Evolutionary conservation across 23 tunicate genomes (phyloP), one percentile per base, ranked within the genome.

Genomic region (Styela clava): DNA sequence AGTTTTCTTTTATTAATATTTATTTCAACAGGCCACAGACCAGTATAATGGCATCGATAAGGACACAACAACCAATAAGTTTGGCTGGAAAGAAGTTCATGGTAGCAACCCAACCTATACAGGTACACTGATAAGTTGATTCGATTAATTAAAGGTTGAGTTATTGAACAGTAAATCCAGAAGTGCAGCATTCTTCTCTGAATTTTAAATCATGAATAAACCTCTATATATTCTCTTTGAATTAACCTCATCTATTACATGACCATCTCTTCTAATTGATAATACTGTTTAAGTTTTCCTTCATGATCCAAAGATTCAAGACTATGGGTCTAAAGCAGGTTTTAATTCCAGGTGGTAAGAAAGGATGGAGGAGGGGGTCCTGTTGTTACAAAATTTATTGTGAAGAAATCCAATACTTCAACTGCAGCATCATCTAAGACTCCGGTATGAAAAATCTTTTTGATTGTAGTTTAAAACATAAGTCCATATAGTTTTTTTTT

Each of bases 1-100:
- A n/a, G n/a, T n/a, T n/a, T n/a, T n/a, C n/a, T n/a, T n/a, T n/a
- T n/a, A n/a, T n/a, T n/a, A n/a, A n/a, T n/a, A n/a, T n/a, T n/a
- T n/a, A n/a, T n/a, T n/a, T n/a, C n/a, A n/a, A n/a, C n/a, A 67
- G 71, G n/a, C 81, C 81, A 7, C 81, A 76, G 65, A 76, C 81
- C n/a, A 76, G 81, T 29, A 76, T 76, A 20, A 76, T 76, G 81
- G 52, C 52, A 36, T 76, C 81, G 21, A 16, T 76, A 44, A 25
- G 26, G 31, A 36, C 52, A 18, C 65, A 52, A 24, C 81, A 76
- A 56, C 81, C 81, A 31, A 44, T 76, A 36, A 76, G 23, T 44
- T 33, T 76, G 7, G 81, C 81, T 12, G 81, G 62, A 0, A 76
- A 76, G 81, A 76, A 76, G 64, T 35, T 76, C 52, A 76, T 52